Evolutionary conservation across 1,140 invertebrate genomes (phyloP), one percentile per base, ranked within the genome.

Genomic region (Nebria ingens): DNA sequence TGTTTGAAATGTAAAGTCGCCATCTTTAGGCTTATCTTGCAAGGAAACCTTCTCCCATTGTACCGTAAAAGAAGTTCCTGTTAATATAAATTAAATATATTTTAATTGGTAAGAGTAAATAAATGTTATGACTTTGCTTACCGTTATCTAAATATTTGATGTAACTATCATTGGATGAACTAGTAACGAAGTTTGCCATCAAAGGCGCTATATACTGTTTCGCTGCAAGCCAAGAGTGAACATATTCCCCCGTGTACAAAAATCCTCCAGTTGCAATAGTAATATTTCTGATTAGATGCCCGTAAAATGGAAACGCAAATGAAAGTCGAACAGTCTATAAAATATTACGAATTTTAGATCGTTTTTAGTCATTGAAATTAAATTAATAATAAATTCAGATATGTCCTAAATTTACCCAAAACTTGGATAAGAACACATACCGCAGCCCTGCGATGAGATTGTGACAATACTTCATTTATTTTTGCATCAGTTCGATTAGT

Each of bases 141-240:
- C 89, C 88, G 72, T 92, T 91, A 68, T 94, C 90, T 15, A 80
- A 74, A 65, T 92, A 91, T 61, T 86, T 86, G 29, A 99, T 86
- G 58, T 76, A 80, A 29, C 94, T 95, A 56, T 85, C 77, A 42
- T 86, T 79, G 3, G 80, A 83, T 29, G 89, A 65, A 40, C 84
- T 86, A 0, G 93, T 93, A 71, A 98, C 95, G 71, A 99, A 99
- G 78, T 99, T 98, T 4, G 93, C 96, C 97, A 99, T 99, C n/a
- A 99, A 73, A 0, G 97, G 96, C 3, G 96, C 95, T 58, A 98
- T 96, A 72, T 97, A 98, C 74, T 99, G 97, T 0, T 96, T 98
- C 15, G 95, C 94, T 0, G 96, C 96, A 50, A 99, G 76, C 94
- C 95, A 99, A 45, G 87, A 89, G 73, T 99, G 96, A 1, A 97